phyloP scores from a whole-genome alignment of 2,888 invertebrate genomes.

The Tenthredo scrophulariae region DNA sequence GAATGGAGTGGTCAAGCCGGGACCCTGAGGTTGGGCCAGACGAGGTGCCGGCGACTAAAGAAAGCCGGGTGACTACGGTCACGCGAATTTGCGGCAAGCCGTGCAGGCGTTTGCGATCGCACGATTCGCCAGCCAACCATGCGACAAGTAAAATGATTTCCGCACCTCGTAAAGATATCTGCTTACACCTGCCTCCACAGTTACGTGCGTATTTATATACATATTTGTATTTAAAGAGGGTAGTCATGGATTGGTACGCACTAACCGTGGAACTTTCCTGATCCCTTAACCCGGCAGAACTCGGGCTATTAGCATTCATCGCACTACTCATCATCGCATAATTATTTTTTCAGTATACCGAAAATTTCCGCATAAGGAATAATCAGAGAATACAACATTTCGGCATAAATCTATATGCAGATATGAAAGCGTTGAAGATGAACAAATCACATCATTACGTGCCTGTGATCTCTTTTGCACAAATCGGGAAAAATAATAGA shows the following conservation, averaged over 20 bases:
- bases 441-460: too few relatives aligned
- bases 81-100: conserved; percentile 35
- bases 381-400: too few relatives aligned
- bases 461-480: too few relatives aligned
- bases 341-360: too few relatives aligned
- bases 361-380: too few relatives aligned
- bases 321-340: too few relatives aligned
- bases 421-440: too few relatives aligned
- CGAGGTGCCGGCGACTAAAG: not conserved
- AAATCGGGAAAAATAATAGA: not conserved
- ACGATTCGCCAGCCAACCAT: conserved; percentile 42
- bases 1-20: conserved; percentile 40
- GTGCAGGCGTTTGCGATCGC: conserved; percentile 38
- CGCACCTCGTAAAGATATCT: conserved; percentile 49
- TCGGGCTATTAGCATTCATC: not conserved
- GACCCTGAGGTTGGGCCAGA: conserved; percentile 25
- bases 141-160: conserved; percentile 49
- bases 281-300: not conserved
- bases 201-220: conserved; percentile 26
- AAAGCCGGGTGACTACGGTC: conserved; percentile 17
- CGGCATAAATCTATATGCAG: too few relatives aligned
- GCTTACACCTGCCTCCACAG: not conserved
- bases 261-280: not conserved
- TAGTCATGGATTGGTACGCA: conserved; percentile 11
- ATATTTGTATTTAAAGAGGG: not conserved